phyloP scores from a whole-genome alignment of 1,140 invertebrate genomes.

The Eubasilissa regina region DNA sequence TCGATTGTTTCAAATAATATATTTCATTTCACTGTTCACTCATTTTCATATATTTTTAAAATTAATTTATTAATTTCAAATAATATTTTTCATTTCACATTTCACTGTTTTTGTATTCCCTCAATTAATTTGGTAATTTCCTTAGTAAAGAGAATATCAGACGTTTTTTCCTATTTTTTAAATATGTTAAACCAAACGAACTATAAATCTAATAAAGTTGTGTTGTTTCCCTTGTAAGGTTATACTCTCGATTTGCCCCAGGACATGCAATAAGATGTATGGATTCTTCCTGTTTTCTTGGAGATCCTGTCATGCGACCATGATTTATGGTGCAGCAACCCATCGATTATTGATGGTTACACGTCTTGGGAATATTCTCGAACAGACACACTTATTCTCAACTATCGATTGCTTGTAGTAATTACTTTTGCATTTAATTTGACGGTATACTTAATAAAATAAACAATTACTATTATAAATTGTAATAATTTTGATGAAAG shows the following conservation, averaged over 20 bases:
- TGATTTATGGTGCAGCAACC: constrained; percentile 46
- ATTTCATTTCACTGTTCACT: too few species aligned
- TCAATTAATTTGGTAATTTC: not conserved
- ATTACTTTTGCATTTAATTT: too few species aligned
- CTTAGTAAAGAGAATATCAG: not conserved
- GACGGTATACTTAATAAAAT: too few species aligned
- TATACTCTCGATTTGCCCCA: constrained; percentile 29
- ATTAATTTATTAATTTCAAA: too few species aligned
- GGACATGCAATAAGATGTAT: constrained; percentile 56
- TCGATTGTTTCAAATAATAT: too few species aligned
- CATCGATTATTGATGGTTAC: constrained; percentile 42
- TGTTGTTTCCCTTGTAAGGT: constrained; percentile 20
- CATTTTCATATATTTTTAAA: too few species aligned
- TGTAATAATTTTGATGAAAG: too few species aligned
- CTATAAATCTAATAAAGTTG: constrained; percentile 19
- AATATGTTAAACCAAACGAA: not conserved
- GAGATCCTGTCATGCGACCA: constrained; percentile 46
- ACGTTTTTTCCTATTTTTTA: not conserved
- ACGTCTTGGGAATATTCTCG: not conserved
- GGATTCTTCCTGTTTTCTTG: constrained; percentile 20
- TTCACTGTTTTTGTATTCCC: too few species aligned
- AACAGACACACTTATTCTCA: too few species aligned
- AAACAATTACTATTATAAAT: too few species aligned
- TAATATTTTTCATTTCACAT: too few species aligned
- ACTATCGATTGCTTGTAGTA: not conserved